Evolutionary conservation across 2,888 invertebrate genomes (phyloP), one percentile per base, ranked within the genome.

Genomic region (Nephrotoma flavescens): DNA sequence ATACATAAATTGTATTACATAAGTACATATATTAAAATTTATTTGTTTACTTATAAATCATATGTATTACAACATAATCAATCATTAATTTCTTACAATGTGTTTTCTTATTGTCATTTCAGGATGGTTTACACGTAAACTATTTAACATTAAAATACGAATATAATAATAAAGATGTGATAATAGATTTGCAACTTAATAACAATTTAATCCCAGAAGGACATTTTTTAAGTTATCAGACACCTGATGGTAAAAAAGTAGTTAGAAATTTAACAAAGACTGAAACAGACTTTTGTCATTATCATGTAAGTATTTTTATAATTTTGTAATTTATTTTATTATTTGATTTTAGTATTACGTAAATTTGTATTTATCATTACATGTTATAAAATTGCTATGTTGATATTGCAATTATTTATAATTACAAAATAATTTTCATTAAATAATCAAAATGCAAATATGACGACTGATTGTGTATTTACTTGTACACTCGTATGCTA

Each of bases 151-250:
- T 96, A 89, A 94, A 92, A 86, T 93, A 96, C 89, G 93, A 94
- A 88, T 92, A 95, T 88, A 94, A 95, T 89, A 95, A 94, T 85
- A 93, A 94, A 90, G 93, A 94, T 88, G 93, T 94, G 41, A 86
- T 86, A 86, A 57, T 86, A 52, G 91, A 91, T 89, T 89, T 91
- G 87, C 89, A 90, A 88, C 90, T 91, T 87, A 91, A 91, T 88
- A 90, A 91, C 88, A 88, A 89, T 87, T 89, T 91, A 84, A 90
- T 91, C 89, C 91, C 91, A 86, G 89, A 90, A 88, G 89, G 89
- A 87, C 92, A 92, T 89, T 92, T 91, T 90, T 89, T 92, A 88
- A 91, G 91, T 87, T 91, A 90, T 88, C 92, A 91, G 89, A 90
- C 90, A 87, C 89, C 90, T 52, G 89, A 88, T 86, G 88, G 88